Evolutionary conservation across 2,113 vertebrate genomes (phyloP).

Genomic region (Noctilio leporinus): DNA sequence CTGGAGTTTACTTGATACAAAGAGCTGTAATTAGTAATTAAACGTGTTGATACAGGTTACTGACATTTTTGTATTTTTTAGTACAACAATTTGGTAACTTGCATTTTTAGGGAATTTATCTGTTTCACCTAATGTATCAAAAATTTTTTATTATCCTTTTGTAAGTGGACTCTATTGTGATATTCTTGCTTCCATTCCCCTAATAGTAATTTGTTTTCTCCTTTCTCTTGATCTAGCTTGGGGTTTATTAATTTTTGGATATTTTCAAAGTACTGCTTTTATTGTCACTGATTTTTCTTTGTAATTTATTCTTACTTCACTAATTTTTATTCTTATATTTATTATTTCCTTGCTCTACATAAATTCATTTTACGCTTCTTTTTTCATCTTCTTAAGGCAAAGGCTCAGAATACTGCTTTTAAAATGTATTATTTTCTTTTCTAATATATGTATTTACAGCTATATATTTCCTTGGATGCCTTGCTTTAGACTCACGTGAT

Average conservation of each 20-base stretch:
- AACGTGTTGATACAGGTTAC: not conserved
- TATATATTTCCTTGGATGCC: not conserved
- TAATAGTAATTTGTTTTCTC: not conserved
- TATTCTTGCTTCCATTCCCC: not conserved
- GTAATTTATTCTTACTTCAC: not conserved
- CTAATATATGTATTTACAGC: not conserved
- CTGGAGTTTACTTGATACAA: not conserved
- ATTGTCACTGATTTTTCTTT: not conserved
- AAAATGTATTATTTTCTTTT: not conserved
- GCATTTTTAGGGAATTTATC: not conserved
- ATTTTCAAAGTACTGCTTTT: not conserved
- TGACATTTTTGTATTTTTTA: not conserved
- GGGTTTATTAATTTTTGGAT: not conserved
- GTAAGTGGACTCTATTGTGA: not conserved
- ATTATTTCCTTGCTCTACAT: not conserved
- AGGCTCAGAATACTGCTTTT: not conserved
- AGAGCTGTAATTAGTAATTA: not conserved
- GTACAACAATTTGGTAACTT: not conserved
- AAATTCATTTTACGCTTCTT: not conserved
- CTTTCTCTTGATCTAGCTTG: not conserved
- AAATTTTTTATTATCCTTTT: not conserved
- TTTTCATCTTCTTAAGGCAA: not conserved
- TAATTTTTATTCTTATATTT: not conserved
- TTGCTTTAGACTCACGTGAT: not conserved
- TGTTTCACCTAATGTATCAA: not conserved